Percentiles rank a stretch among this genome's conserved stretches.
phyloP scores from a whole-genome alignment of 2,797 vertebrate genomes.

The Phrynocephalus vlangalii region DNA sequence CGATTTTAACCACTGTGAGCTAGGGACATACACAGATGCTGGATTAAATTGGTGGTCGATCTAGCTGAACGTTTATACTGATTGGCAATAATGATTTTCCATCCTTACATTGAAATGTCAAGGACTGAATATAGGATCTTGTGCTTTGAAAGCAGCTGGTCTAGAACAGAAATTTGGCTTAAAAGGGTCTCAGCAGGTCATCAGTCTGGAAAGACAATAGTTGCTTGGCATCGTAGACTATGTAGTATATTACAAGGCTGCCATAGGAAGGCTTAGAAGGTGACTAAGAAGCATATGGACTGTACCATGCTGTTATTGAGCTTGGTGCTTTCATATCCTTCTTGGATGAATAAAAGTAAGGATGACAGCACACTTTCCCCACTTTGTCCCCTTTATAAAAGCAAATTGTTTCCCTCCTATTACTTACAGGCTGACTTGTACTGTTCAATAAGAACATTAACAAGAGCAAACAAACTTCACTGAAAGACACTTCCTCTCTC shows the following conservation, averaged over 20 bases:
- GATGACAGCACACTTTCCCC: not conserved
- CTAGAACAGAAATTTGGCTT: not conserved
- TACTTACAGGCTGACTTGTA: not conserved
- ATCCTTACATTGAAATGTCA: not conserved
- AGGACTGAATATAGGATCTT: not conserved
- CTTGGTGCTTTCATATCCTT: not conserved
- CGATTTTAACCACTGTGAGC: no score
- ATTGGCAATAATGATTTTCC: no score
- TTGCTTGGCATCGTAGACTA: no score
- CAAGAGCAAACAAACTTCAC: not conserved
- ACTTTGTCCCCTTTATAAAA: no score
- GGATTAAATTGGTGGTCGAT: no score
- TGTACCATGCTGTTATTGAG: not conserved
- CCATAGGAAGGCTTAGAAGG: not conserved
- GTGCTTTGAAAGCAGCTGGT: not conserved
- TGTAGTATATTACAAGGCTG: not conserved
- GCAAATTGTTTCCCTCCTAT: no score
- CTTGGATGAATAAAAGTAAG: not conserved
- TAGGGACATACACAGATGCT: no score
- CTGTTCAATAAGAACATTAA: not conserved
- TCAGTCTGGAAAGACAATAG: not conserved
- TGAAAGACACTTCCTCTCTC: not conserved
- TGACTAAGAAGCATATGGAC: not conserved
- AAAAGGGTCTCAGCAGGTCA: no score
- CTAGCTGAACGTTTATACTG: no score